Percentiles rank a stretch among this genome's conserved stretches.
Evolutionary conservation across 2,113 vertebrate genomes (phyloP).

Genomic region (Misgurnus anguillicaudatus): DNA sequence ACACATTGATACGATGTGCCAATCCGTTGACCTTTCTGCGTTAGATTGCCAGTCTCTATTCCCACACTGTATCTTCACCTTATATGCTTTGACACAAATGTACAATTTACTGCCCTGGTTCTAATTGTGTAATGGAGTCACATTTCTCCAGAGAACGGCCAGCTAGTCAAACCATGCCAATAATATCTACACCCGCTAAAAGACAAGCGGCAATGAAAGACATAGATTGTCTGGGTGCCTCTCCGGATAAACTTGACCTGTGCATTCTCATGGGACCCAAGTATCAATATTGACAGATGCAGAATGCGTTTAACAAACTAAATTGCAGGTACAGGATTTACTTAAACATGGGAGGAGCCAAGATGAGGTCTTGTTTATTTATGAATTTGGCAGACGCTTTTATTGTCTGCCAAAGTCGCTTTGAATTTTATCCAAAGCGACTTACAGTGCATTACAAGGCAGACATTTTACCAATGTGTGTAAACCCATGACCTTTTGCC

Average conservation of each 20-base stretch:
- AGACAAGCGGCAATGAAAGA: slow-evolving; percentile 47
- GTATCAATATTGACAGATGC: slow-evolving; percentile 24
- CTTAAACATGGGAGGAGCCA: neutral
- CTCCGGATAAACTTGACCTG: slow-evolving; percentile 31
- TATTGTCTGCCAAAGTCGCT: too few species aligned
- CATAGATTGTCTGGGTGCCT: slow-evolving; percentile 34
- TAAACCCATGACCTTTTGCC: too few species aligned
- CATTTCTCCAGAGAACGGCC: slow-evolving; percentile 41
- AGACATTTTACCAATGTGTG: too few species aligned
- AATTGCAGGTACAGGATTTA: neutral
- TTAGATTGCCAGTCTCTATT: slow-evolving; percentile 5
- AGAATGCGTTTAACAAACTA: neutral
- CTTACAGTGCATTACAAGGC: too few species aligned
- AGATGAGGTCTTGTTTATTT: too few species aligned
- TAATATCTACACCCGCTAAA: slow-evolving; percentile 47
- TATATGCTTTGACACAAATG: slow-evolving; percentile 19
- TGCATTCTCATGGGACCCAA: slow-evolving; percentile 14
- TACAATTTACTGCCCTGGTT: slow-evolving; percentile 32
- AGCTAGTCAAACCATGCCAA: slow-evolving; percentile 39
- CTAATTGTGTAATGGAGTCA: slow-evolving; percentile 51
- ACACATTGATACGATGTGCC: neutral
- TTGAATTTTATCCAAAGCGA: too few species aligned
- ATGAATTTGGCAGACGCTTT: too few species aligned
- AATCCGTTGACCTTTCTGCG: slow-evolving; percentile 23
- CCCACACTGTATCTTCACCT: neutral